Conservation (phyloP, 2,888 invertebrate genomes). For the Panopea generosa region DNA sequence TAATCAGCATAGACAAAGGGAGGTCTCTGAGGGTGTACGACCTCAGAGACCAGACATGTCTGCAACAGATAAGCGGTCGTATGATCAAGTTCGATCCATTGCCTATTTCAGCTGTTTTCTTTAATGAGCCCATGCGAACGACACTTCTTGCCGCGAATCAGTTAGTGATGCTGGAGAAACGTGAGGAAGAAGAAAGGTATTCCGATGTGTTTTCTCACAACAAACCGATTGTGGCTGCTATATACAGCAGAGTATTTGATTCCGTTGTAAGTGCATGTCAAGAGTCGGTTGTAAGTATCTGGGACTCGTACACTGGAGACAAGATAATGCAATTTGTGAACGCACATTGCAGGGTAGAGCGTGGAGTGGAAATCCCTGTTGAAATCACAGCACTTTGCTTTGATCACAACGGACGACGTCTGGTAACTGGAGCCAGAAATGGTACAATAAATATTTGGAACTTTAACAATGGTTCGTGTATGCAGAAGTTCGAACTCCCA, state of each 20-base stretch:
- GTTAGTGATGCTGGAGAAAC: conserved; percentile 68
- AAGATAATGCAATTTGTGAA: conserved; percentile 77
- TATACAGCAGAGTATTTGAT: conserved; percentile 91
- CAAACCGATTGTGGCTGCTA: conserved; percentile 89
- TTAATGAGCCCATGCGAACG: conserved; percentile 67
- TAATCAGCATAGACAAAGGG: conserved; percentile 91
- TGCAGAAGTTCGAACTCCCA: conserved; percentile 89
- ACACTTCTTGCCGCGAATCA: conserved; percentile 73
- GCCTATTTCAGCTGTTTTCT: conserved; percentile 66
- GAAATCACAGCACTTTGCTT: conserved; percentile 93
- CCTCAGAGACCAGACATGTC: conserved; percentile 88
- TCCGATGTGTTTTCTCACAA: conserved; percentile 87
- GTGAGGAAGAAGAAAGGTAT: conserved; percentile 68
- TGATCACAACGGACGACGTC: conserved; percentile 90
- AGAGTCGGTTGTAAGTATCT: conserved; percentile 93
- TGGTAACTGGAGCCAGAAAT: conserved; percentile 92
- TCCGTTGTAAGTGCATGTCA: conserved; percentile 90
- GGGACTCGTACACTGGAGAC: conserved; percentile 91
- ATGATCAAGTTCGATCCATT: conserved; percentile 69
- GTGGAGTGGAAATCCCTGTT: conserved; percentile 89
- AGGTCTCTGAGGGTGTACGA: conserved; percentile 93
- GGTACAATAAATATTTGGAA: conserved; percentile 94
- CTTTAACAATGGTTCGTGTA: conserved; percentile 92
- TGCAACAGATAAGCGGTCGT: conserved; percentile 87
- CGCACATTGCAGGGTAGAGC: conserved; percentile 88